Conservation (phyloP, 2,888 invertebrate species). For the Pharmacophagus antenor region DNA sequence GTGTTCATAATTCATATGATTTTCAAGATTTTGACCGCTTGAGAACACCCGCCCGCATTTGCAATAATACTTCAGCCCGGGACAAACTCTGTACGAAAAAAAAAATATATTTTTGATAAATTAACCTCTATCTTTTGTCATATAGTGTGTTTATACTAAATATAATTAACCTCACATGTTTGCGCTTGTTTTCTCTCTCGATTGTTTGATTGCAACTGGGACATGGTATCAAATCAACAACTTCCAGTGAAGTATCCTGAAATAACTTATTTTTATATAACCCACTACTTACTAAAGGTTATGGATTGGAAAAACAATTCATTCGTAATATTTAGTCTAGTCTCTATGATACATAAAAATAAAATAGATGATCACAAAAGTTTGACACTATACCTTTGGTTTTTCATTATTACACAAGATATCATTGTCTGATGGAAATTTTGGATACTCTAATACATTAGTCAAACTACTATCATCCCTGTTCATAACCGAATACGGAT, state of each 20-base stretch:
- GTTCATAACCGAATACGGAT: conserved; percentile 37
- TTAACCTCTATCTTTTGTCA: too few species aligned
- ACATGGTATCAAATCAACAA: conserved; percentile 1
- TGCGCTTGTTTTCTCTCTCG: conserved; percentile 10
- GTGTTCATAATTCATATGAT: conserved; percentile 40
- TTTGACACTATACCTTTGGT: neutral
- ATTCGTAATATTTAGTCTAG: too few species aligned
- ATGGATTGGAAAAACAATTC: too few species aligned
- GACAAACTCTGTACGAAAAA: conserved; percentile 8
- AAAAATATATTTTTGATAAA: neutral
- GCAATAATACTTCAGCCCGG: conserved; percentile 35
- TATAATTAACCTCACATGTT: conserved; percentile 18
- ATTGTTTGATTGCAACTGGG: conserved; percentile 15
- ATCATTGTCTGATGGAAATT: conserved; percentile 7
- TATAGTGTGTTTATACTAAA: neutral
- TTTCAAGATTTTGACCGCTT: conserved; percentile 44
- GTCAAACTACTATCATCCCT: conserved; percentile 4
- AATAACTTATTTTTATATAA: too few species aligned
- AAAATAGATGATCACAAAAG: neutral
- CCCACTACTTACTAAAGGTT: too few species aligned
- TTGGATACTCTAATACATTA: conserved; percentile 6
- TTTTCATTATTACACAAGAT: neutral
- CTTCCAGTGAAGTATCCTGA: neutral
- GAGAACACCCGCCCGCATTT: conserved; percentile 49
- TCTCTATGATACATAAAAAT: too few species aligned